These are phyloP conservation scores for Acrocera orbiculus DNA, from an alignment of 2,888 invertebrate species.

Conservation along the genomic window DNA sequence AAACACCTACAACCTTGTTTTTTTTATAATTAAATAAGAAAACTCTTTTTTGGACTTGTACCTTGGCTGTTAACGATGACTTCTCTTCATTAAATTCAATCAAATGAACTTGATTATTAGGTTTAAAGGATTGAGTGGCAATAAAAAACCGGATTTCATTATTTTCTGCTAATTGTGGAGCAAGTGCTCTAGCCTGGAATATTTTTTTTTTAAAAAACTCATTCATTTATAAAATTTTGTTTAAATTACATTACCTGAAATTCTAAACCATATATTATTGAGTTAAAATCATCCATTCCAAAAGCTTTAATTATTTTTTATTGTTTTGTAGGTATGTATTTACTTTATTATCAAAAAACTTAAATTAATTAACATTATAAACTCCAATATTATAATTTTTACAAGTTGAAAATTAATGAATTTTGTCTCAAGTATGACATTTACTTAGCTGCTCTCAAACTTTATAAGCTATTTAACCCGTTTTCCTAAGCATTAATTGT, in stretches of 20 bases:
- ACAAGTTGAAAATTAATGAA: too few species aligned
- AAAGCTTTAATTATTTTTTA: too few species aligned
- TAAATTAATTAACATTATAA: too few species aligned
- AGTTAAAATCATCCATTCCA: constrained; percentile 69
- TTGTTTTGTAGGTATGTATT: too few species aligned
- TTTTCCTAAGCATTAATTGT: too few species aligned
- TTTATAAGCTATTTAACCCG: too few species aligned
- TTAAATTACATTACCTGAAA: too few species aligned
- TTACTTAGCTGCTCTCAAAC: too few species aligned
- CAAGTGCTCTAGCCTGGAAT: constrained; percentile 62
- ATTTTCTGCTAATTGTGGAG: constrained; percentile 71
- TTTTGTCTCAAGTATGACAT: too few species aligned
- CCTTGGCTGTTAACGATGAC: constrained; percentile 64
- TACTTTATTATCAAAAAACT: too few species aligned
- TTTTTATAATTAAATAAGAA: not conserved
- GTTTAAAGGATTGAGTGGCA: constrained; percentile 86
- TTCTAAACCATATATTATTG: constrained; percentile 83
- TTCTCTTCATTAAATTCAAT: constrained; percentile 88
- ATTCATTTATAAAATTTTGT: not conserved
- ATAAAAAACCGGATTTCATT: constrained; percentile 84
- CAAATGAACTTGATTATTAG: constrained; percentile 84
- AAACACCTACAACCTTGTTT: constrained; percentile 40
- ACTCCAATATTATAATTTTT: too few species aligned
- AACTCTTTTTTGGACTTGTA: constrained; percentile 22
- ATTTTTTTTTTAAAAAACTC: not conserved